Conservation (phyloP, 2,888 invertebrate species). For the Andrena trimmerana region DNA sequence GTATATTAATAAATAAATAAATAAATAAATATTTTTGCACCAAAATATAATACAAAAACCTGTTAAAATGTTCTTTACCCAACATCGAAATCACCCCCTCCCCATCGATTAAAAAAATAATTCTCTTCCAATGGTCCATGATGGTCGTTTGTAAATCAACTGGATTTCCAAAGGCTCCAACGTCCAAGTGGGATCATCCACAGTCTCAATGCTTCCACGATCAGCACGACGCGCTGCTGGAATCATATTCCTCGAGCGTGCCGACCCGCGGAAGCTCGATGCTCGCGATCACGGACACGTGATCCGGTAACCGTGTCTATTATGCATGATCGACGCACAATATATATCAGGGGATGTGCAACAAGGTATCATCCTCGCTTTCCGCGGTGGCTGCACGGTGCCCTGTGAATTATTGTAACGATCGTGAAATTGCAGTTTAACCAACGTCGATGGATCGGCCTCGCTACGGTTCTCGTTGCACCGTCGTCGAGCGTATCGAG, state of each 20-base stretch:
- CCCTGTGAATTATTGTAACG: constrained; percentile 55
- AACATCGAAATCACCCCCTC: no score
- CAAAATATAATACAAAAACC: no score
- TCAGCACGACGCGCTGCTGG: constrained; percentile 1
- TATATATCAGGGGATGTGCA: constrained; percentile 19
- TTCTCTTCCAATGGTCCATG: neutral
- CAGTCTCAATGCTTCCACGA: neutral
- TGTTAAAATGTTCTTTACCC: no score
- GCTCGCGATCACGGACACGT: constrained; percentile 29
- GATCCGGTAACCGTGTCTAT: constrained; percentile 25
- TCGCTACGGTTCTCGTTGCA: constrained; percentile 27
- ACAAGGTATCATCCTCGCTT: constrained; percentile 32
- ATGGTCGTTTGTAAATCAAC: constrained; percentile 8
- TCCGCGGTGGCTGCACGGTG: constrained; percentile 29
- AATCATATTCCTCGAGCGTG: constrained; percentile 37
- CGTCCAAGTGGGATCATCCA: neutral
- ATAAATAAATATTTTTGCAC: no score
- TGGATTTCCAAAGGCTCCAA: neutral
- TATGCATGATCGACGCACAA: constrained; percentile 32
- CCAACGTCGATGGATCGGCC: constrained; percentile 30
- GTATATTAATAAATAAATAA: no score
- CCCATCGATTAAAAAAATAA: neutral
- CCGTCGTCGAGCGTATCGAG: constrained; percentile 34
- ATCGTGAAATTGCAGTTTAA: constrained; percentile 60
- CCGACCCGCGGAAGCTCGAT: constrained; percentile 36